A percentile compares a stretch with the other conserved stretches of the same genome.
These are phyloP conservation scores for Mormyrus lacerda DNA, from an alignment of 2,113 vertebrate genomes.

Conservation along the genomic window DNA sequence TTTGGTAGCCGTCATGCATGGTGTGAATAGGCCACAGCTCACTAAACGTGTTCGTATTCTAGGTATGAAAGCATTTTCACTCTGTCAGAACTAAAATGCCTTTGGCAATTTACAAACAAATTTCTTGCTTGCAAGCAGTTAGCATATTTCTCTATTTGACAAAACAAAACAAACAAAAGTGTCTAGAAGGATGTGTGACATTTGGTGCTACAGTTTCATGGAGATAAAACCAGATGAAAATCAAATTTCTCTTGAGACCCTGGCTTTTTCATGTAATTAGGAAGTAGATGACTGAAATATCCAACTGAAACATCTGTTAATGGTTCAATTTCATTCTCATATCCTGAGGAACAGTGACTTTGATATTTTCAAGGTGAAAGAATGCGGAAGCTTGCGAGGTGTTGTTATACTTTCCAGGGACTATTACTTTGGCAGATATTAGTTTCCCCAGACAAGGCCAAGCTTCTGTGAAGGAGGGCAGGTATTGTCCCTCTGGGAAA, in stretches of 20 bases:
- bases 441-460: background rate
- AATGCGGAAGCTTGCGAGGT: background rate
- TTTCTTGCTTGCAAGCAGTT: background rate
- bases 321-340: background rate
- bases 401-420: background rate
- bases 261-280: background rate
- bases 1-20: background rate
- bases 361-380: background rate
- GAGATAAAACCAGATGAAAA: background rate
- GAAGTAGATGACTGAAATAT: background rate
- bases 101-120: background rate
- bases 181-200: background rate
- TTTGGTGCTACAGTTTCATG: background rate
- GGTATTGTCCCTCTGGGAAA: background rate
- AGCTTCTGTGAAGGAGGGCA: background rate
- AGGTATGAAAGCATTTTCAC: background rate
- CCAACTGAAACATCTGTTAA: background rate
- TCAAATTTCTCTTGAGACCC: background rate
- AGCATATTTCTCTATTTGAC: background rate
- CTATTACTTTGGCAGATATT: background rate
- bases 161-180: background rate
- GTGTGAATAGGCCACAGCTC: background rate
- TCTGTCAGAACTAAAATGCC: background rate
- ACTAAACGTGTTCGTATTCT: background rate
- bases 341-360: background rate